Base-by-base conservation (phyloP, 2,113 vertebrate genomes). In the Engraulis encrasicolus region DNA sequence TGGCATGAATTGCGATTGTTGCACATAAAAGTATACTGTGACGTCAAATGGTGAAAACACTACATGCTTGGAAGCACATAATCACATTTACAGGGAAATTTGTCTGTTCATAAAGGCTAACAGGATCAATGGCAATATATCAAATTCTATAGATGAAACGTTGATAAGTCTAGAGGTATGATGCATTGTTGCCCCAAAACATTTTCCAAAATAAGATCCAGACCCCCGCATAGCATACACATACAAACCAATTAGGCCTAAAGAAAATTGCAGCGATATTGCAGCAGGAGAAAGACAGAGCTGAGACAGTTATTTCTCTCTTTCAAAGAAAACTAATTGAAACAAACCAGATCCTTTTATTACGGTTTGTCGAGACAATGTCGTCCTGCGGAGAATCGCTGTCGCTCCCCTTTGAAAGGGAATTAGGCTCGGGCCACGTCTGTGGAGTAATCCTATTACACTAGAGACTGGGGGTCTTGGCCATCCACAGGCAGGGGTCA, bases 261-360 rank as follows among this genome's bases (percentile, higher is more conserved):
- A 34, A 88, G 94, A 95, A 83, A 82, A 58, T 86, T 93, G 90
- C 88, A 90, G 23, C 78, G 40, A 78, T 34, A 20, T 83, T 20
- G 89, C 92, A 82, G 92, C n/a, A n/a, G n/a, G n/a, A n/a, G n/a
- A n/a, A n/a, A n/a, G n/a, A n/a, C n/a, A n/a, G n/a, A 89, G 90
- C 79, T 86, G 90, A 93, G 94, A 93, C 92, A 93, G 93, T 94
- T 93, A 93, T 94, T 92, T 94, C 85, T 91, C 89, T 93, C 77
- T 82, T n/a, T n/a, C 77, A 91, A 93, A 95, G 93, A 94, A 90
- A 90, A 93, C 91, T 90, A 90, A 90, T 87, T 95, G 92, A 94
- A 91, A 93, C 92, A 95, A 95, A 95, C 85, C 92, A 94, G 93
- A 94, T 90, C 93, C 86, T 86, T 88, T 93, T 94, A 93, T 94